Evolutionary conservation across 2,797 vertebrate species (phyloP).

Genomic region (Dendrocincla fuliginosa): DNA sequence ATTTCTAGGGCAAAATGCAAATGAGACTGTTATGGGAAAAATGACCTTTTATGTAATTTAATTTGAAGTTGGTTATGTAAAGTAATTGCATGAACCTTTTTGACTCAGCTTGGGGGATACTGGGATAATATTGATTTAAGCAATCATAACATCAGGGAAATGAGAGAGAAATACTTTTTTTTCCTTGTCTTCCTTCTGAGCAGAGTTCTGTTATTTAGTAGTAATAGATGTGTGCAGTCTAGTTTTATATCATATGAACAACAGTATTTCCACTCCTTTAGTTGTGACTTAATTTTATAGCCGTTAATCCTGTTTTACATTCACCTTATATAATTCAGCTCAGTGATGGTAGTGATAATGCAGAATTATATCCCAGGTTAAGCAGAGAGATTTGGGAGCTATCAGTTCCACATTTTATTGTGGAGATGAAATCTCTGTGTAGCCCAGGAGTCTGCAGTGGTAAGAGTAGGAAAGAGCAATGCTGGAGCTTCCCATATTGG

Average conservation of each 20-base stretch:
- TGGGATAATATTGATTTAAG: constrained; percentile 71
- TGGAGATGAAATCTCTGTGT: background rate
- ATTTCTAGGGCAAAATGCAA: constrained; percentile 66
- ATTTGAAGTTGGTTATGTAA: constrained; percentile 67
- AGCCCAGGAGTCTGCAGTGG: background rate
- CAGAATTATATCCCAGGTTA: background rate
- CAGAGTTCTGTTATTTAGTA: background rate
- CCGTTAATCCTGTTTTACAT: background rate
- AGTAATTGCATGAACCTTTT: constrained; percentile 66
- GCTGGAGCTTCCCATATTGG: background rate
- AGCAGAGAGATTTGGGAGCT: background rate
- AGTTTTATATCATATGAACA: background rate
- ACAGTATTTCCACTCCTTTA: background rate
- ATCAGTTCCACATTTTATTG: background rate
- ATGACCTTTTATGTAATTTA: constrained; percentile 70
- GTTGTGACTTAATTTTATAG: background rate
- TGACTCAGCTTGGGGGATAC: constrained; percentile 67
- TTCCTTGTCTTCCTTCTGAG: background rate
- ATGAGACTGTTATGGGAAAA: constrained; percentile 52
- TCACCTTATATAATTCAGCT: background rate
- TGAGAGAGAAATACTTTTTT: constrained; percentile 21
- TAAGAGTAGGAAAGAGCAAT: background rate
- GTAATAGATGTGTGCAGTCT: background rate
- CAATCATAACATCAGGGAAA: constrained; percentile 68
- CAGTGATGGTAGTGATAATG: background rate